A percentile compares a stretch with the other conserved stretches of the same genome.
Evolutionary conservation across 2,888 invertebrate species (phyloP).

Genomic region (Caenorhabditis sp.): DNA sequence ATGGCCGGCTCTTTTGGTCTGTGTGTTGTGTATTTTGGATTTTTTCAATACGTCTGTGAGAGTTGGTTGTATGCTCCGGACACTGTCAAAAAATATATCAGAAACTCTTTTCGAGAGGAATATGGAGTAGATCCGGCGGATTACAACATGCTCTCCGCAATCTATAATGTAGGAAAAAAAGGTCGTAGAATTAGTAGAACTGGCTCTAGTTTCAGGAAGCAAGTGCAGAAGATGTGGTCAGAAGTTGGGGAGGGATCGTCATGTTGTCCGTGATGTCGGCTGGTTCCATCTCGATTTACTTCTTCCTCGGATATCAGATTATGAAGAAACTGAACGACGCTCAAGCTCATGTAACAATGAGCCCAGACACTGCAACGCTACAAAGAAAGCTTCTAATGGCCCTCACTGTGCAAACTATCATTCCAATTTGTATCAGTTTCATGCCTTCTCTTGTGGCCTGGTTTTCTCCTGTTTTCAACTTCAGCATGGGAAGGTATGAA

Average conservation of each 20-base stretch:
- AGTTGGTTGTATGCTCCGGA: conserved; percentile 1
- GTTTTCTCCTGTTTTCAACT: conserved; percentile 15
- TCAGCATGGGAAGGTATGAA: conserved; percentile 12
- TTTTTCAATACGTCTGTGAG: conserved; percentile 21
- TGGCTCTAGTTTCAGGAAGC: conserved; percentile 12
- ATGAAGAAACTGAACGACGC: conserved; percentile 15
- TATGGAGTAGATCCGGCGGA: not conserved
- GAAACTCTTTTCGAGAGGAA: not conserved
- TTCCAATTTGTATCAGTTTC: conserved; percentile 29
- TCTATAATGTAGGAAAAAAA: conserved; percentile 19
- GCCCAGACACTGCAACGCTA: not conserved
- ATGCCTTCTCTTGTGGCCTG: conserved; percentile 1
- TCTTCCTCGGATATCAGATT: conserved; percentile 5
- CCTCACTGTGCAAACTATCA: conserved; percentile 19
- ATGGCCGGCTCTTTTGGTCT: conserved; percentile 20
- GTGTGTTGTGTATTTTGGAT: not conserved
- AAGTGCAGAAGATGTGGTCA: not conserved
- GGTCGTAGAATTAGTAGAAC: not conserved
- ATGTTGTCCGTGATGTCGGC: not conserved
- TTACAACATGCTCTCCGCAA: not conserved
- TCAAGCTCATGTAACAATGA: conserved; percentile 5
- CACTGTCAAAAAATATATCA: not conserved
- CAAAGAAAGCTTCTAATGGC: conserved; percentile 14
- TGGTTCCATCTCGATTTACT: not conserved
- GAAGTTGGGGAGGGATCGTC: not conserved